phyloP scores from a whole-genome alignment of 2,113 vertebrate species.

The Xiphorhynchus elegans region DNA sequence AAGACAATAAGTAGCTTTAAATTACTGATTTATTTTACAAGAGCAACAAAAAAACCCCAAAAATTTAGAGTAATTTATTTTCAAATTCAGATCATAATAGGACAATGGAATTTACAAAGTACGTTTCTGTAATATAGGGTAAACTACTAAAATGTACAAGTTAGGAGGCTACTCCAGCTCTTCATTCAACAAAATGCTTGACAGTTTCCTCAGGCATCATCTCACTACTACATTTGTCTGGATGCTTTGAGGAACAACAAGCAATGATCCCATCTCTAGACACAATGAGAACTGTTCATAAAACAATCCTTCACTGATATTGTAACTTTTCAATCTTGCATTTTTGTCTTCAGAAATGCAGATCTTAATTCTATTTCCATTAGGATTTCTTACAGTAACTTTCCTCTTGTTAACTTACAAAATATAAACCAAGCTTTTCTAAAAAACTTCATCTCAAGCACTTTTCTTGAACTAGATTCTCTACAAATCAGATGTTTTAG shows the following conservation, averaged over 20 bases:
- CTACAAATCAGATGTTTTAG: neutral
- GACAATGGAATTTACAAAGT: neutral
- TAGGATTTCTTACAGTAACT: neutral
- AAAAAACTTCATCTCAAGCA: neutral
- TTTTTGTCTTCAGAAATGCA: neutral
- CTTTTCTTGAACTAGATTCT: neutral
- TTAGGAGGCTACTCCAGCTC: neutral
- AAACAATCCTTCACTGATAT: neutral
- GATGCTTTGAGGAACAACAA: neutral
- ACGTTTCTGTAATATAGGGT: neutral
- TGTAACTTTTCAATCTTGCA: neutral
- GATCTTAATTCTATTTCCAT: neutral
- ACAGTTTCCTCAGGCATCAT: neutral
- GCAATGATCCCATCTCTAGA: neutral
- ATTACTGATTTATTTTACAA: neutral
- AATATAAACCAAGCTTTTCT: neutral
- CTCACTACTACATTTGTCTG: neutral
- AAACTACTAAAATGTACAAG: neutral
- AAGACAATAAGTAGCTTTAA: neutral
- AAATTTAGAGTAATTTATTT: neutral
- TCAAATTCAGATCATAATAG: neutral
- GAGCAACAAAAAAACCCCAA: neutral
- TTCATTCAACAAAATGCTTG: neutral
- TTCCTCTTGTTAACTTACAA: neutral
- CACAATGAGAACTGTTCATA: neutral